Evolutionary conservation across 2,113 vertebrate genomes (phyloP).

Genomic region (Lophius piscatorius): DNA sequence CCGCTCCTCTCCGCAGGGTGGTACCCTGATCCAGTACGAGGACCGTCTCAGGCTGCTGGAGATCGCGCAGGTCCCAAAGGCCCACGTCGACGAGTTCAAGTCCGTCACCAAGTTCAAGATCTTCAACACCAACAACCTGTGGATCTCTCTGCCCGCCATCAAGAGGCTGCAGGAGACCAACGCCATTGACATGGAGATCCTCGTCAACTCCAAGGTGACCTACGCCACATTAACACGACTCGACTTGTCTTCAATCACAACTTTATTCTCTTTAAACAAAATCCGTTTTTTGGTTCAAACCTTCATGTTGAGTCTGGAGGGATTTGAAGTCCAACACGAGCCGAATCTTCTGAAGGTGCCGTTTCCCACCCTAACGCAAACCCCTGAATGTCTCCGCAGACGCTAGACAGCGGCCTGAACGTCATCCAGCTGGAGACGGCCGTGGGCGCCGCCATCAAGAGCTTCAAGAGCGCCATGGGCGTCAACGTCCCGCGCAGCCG

Average conservation of each 20-base stretch:
- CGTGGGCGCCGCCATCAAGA: conserved; percentile 95
- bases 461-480: conserved; percentile 93
- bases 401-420: conserved; percentile 93
- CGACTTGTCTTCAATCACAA: too few relatives aligned
- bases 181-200: conserved; percentile 94
- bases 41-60: conserved; percentile 94
- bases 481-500: conserved; percentile 98
- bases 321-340: too few relatives aligned
- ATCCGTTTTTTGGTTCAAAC: too few relatives aligned
- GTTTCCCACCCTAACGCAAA: neutral
- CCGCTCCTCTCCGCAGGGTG: conserved; percentile 82
- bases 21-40: conserved; percentile 93
- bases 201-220: conserved; percentile 95
- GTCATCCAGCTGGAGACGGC: conserved; percentile 97
- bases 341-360: neutral
- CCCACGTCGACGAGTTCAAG: conserved; percentile 97
- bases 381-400: conserved; percentile 74
- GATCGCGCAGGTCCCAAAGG: conserved; percentile 96
- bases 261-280: too few relatives aligned
- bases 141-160: conserved; percentile 94
- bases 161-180: conserved; percentile 91
- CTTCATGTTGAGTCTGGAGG: too few relatives aligned
- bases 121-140: conserved; percentile 98
- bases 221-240: too few relatives aligned
- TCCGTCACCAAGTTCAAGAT: conserved; percentile 99